These are phyloP conservation scores for Eupleurogrammus muticus DNA, from an alignment of 2,797 vertebrate species.

Conservation along the genomic window DNA sequence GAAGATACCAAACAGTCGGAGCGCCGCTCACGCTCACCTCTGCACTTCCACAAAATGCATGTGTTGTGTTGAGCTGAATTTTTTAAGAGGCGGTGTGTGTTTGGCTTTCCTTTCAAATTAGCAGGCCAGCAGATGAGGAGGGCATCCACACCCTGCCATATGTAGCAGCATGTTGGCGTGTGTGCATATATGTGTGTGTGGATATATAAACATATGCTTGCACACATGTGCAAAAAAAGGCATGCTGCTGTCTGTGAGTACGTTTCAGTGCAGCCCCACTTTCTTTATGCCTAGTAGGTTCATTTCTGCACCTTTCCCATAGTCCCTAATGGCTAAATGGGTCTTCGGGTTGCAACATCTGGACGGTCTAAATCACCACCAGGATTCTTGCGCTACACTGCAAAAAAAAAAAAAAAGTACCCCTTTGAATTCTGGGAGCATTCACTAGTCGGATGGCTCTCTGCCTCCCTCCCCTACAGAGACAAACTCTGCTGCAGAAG, in stretches of 20 bases:
- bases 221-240: background rate
- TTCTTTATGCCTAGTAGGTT: constrained; percentile 32
- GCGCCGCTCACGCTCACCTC: no score
- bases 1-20: no score
- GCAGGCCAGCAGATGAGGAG: constrained; percentile 59
- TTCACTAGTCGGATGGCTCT: constrained; percentile 50
- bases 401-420: constrained; percentile 26
- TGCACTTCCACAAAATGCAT: background rate
- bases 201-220: constrained; percentile 5
- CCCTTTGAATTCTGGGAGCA: constrained; percentile 48
- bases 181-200: constrained; percentile 1
- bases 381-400: constrained; percentile 25
- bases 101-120: constrained; percentile 62
- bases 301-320: constrained; percentile 39
- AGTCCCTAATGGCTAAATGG: constrained; percentile 52
- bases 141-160: constrained; percentile 30
- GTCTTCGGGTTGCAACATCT: constrained; percentile 44
- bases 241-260: constrained; percentile 5
- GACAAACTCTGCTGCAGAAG: constrained; percentile 60
- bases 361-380: constrained; percentile 39
- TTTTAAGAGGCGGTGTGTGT: constrained; percentile 39
- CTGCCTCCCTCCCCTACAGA: constrained; percentile 42
- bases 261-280: constrained; percentile 17
- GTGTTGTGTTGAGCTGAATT: constrained; percentile 48
- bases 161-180: constrained; percentile 10